phyloP scores from a whole-genome alignment of 1,140 invertebrate species.

The Cataglyphis hispanica region DNA sequence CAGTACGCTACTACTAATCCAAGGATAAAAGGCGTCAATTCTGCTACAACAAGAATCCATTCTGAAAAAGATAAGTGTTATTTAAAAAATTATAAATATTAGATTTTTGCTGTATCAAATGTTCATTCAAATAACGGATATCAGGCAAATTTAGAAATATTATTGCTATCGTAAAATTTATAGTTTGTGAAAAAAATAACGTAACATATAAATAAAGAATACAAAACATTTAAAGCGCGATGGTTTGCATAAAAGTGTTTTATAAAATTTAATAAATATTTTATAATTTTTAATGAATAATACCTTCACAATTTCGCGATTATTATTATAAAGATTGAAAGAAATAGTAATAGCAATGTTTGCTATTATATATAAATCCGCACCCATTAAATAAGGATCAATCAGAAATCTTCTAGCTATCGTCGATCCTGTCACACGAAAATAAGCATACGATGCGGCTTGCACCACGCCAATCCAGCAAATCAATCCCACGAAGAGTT shows the following conservation, averaged over 20 bases:
- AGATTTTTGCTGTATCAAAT: not conserved
- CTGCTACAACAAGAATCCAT: constrained; percentile 87
- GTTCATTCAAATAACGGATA: not conserved
- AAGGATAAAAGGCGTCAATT: constrained; percentile 86
- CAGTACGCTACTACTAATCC: constrained; percentile 87
- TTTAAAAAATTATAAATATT: not conserved
- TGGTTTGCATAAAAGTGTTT: not conserved
- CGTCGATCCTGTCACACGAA: constrained; percentile 87
- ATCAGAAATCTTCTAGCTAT: constrained; percentile 86
- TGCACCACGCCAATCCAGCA: constrained; percentile 86
- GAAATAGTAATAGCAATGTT: not conserved
- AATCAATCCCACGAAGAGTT: constrained; percentile 86
- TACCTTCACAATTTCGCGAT: no score
- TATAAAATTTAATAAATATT: not conserved
- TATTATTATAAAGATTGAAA: not conserved
- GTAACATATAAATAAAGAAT: not conserved
- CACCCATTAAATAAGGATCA: constrained; percentile 86
- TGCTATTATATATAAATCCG: constrained; percentile 46
- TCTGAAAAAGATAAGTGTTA: constrained; percentile 81
- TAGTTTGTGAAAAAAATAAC: not conserved
- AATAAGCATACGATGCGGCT: constrained; percentile 87
- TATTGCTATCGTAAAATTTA: not conserved
- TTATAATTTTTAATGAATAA: not conserved
- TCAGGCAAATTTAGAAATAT: not conserved
- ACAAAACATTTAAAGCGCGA: not conserved